Base-by-base conservation (phyloP, 1,140 invertebrate species). In the Macrobrachium rosenbergii region DNA sequence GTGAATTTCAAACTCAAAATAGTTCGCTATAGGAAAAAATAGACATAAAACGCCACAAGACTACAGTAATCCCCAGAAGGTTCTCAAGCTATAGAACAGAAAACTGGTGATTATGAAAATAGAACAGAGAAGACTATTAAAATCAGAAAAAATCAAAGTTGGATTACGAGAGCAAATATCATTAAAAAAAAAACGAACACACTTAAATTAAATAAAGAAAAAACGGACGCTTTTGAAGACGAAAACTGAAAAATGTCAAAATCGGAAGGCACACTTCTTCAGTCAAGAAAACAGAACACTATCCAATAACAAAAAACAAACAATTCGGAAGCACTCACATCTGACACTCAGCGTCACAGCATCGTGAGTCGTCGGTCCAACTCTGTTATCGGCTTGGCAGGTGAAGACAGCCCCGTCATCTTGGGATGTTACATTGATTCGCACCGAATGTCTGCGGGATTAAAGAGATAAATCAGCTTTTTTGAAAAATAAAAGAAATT, bases 301-400 rank as follows among this genome's bases (percentile, higher is more conserved):
- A 59, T 17, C 16, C 45, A 21, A 23, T 45, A n/a, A 59, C 16
- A 76, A 19, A n/a, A 45, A 17, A 0, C 43, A 82, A 82, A 21
- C 28, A 37, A 37, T 16, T 21, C 83, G 83, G 43, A 78, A 28
- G 21, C 67, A 96, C 97, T 97, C 94, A 99, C 98, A 99, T 83
- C 97, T 92, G 75, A 99, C 96, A 93, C 97, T 95, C 28, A 99
- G 93, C 0, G 95, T 95, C 59, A 97, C 94, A 0, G 96, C 96
- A 91, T 98, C 96, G 91, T 98, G 96, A 10, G 96, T 95, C 89
- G 88, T 89, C 64, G 73, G 64, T 37, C 84, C 88, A 17, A 95
- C 96, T 83, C 95, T 93, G 92, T 99, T 99, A 90, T 95, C 95
- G 0, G 97, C 98, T 91, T 98, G 95, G 92, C 98, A 99, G 12